These are phyloP conservation scores for Nettapus auritus DNA, from an alignment of 2,113 vertebrate species.

Conservation along the genomic window DNA sequence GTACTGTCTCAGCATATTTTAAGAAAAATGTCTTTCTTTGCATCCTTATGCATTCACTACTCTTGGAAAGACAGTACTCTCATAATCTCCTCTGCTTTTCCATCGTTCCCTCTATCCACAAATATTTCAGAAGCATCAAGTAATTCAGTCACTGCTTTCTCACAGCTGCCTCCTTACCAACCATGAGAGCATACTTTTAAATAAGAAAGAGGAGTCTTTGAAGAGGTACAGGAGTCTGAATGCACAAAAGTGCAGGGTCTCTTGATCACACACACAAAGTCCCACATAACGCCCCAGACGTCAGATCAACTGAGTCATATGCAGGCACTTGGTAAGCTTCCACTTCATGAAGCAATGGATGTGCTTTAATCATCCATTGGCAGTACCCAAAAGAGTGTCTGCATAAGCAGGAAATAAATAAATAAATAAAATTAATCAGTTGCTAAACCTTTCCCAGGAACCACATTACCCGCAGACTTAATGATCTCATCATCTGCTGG, in stretches of 20 bases:
- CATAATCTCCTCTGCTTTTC: not conserved
- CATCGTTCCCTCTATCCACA: not conserved
- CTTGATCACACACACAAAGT: fast-evolving
- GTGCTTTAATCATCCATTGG: not conserved
- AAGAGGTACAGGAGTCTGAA: not conserved
- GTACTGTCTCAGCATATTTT: not conserved
- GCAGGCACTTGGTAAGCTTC: not conserved
- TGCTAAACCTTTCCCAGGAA: conserved; percentile 4
- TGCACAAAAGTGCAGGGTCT: fast-evolving
- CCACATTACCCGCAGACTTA: not conserved
- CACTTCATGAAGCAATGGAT: not conserved
- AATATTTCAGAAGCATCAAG: not conserved
- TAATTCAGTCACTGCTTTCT: not conserved
- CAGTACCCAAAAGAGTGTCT: not conserved
- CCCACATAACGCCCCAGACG: fast-evolving
- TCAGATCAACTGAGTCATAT: not conserved
- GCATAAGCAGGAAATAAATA: not conserved
- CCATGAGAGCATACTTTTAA: fast-evolving
- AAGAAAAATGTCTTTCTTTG: not conserved
- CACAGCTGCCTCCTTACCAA: not conserved
- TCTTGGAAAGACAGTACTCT: not conserved
- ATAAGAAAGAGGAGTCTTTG: not conserved
- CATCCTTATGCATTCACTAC: not conserved
- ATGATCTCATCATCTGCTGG: conserved; percentile 34
- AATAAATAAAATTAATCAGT: not conserved